phyloP scores from a whole-genome alignment of 2,797 vertebrate genomes.

The Bovichtus variegatus region DNA sequence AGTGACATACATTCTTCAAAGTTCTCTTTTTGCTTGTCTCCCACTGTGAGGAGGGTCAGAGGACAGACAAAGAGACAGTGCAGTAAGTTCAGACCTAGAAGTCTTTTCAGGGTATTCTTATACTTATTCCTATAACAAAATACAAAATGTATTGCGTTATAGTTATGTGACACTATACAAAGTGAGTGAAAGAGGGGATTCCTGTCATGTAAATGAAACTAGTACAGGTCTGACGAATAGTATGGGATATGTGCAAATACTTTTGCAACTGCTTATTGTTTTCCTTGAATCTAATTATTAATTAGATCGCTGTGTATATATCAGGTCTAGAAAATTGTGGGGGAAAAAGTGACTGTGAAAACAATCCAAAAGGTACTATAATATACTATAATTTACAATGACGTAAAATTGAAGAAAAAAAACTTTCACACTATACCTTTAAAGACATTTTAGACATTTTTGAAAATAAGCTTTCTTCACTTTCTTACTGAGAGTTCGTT shows the following conservation, averaged over 20 bases:
- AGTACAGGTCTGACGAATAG: not conserved
- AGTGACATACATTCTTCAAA: conserved; percentile 2
- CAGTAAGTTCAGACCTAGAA: not conserved
- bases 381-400: no score
- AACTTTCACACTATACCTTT: not conserved
- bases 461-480: no score
- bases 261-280: no score
- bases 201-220: not conserved
- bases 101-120: not conserved
- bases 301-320: no score
- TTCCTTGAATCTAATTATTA: no score
- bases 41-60: not conserved
- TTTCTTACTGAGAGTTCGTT: no score
- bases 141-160: not conserved
- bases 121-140: not conserved
- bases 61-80: not conserved
- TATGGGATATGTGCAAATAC: not conserved
- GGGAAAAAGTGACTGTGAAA: not conserved
- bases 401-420: not conserved
- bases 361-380: no score
- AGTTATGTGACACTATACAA: not conserved
- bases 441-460: not conserved
- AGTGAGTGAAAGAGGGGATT: not conserved
- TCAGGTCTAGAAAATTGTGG: no score
- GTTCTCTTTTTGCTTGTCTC: not conserved